Percentiles rank a stretch among this genome's conserved stretches.
Evolutionary conservation across 2,888 invertebrate species (phyloP).

Genomic region (Spilarctia lutea): DNA sequence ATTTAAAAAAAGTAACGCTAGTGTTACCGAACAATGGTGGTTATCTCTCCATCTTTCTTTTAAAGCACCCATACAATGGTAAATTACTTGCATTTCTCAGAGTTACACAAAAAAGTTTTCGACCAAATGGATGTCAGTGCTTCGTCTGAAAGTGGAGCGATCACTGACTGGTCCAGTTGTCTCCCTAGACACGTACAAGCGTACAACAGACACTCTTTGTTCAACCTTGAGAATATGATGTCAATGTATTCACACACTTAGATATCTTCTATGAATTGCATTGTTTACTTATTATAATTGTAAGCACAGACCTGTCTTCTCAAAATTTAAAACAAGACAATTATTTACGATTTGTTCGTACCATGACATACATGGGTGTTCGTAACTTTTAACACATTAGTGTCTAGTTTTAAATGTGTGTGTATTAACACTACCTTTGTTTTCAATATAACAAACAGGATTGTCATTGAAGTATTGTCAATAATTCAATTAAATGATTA

Average conservation of each 20-base stretch:
- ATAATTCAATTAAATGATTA: no score
- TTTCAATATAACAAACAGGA: background rate
- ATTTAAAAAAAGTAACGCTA: background rate
- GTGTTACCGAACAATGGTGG: conserved; percentile 8
- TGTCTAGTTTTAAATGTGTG: background rate
- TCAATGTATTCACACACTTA: conserved; percentile 25
- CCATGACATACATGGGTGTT: background rate
- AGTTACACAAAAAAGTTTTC: conserved; percentile 48
- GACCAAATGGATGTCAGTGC: conserved; percentile 47
- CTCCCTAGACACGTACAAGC: conserved; percentile 35
- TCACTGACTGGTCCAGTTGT: conserved; percentile 40
- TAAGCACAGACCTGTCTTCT: background rate
- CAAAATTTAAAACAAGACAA: background rate
- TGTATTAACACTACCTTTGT: background rate
- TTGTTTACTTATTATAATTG: background rate
- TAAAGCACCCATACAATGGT: conserved; percentile 21
- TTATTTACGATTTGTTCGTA: background rate
- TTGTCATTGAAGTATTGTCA: no score
- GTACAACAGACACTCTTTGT: conserved; percentile 39
- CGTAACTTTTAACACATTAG: background rate
- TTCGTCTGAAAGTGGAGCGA: conserved; percentile 50
- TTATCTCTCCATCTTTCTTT: conserved; percentile 23
- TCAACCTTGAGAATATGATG: conserved; percentile 21
- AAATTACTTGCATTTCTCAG: conserved; percentile 55
- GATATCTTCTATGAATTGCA: background rate